Evolutionary conservation across 2,113 vertebrate species (phyloP).

Genomic region (Myotis yumanensis): DNA sequence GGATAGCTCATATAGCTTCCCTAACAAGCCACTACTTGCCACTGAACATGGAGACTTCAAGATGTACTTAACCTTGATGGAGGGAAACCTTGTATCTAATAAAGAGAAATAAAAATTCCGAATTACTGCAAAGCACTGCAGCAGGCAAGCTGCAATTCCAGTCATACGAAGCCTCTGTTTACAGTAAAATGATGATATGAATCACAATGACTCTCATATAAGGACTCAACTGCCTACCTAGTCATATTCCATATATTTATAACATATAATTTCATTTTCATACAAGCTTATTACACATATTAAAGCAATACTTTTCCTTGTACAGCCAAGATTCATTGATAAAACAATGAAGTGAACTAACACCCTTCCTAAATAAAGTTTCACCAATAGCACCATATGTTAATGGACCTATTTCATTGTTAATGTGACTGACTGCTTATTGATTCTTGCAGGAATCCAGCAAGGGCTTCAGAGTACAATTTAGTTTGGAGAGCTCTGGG

Average conservation of each 20-base stretch:
- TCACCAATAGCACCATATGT: conserved; percentile 87
- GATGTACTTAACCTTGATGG: conserved; percentile 74
- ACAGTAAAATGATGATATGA: conserved; percentile 81
- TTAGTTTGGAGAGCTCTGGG: conserved; percentile 87
- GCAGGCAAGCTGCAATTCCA: conserved; percentile 77
- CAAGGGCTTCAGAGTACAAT: conserved; percentile 87
- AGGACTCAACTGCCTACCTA: conserved; percentile 67
- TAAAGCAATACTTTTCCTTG: conserved; percentile 83
- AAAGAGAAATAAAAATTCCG: conserved; percentile 68
- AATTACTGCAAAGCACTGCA: conserved; percentile 78
- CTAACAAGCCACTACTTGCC: conserved; percentile 69
- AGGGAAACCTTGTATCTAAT: conserved; percentile 73
- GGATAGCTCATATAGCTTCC: conserved; percentile 10
- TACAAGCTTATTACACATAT: conserved; percentile 83
- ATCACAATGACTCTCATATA: conserved; percentile 70
- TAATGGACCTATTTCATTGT: conserved; percentile 95
- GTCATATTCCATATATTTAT: conserved; percentile 74
- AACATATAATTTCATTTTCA: conserved; percentile 79
- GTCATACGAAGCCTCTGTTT: conserved; percentile 79
- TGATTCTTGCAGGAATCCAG: conserved; percentile 89
- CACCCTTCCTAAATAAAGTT: conserved; percentile 91
- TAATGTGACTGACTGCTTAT: conserved; percentile 92
- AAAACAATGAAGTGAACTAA: conserved; percentile 88
- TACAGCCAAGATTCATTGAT: conserved; percentile 86
- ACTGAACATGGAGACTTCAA: conserved; percentile 52